Base-by-base conservation (phyloP, 2,888 invertebrate species). In the Eupsilia transversa region DNA sequence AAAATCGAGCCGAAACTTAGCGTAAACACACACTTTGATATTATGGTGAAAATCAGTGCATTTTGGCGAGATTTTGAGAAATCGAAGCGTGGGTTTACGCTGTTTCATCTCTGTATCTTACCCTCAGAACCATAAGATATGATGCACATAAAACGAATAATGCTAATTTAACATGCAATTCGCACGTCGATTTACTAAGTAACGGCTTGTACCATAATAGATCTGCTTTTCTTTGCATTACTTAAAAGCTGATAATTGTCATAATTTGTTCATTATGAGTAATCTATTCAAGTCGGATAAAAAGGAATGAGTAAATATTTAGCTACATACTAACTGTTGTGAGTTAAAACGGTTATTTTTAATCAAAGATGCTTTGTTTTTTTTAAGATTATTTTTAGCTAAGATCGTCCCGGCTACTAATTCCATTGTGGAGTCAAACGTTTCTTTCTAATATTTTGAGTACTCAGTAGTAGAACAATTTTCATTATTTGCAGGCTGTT, bases 321-420 rank as follows among this genome's bases (percentile, higher is more conserved):
- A 52, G 10, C 35, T 64, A 38, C 41, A 7, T 63, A 33, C 20
- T 54, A 59, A 56, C 33, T 10, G 30, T n/a, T 35, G 68, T 30
- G 27, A 64, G 63, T 56, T 43, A 54, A 57, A 69, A 43, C 60
- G 14, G 64, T 66, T 81, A 73, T 73, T 82, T 81, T 70, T 68
- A 61, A 59, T 60, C 33, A 66, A 68, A 60, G 20, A n/a, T 27
- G 46, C 9, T 74, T 64, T 56, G 46, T 64, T 41, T 68, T 79
- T 43, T 43, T 35, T 17, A 5, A 30, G n/a, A 35, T 65, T 69
- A 61, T 72, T 69, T 77, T 70, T 67, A 78, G 67, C 54, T 43
- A 35, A 67, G 41, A 64, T 67, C 80, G 61, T 27, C 17, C 10
- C 14, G 27, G 52, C 38, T 46, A 35, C 65, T 57, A n/a, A 69